Conservation (phyloP, 2,888 invertebrate species). For the Drosophila aldrichi region DNA sequence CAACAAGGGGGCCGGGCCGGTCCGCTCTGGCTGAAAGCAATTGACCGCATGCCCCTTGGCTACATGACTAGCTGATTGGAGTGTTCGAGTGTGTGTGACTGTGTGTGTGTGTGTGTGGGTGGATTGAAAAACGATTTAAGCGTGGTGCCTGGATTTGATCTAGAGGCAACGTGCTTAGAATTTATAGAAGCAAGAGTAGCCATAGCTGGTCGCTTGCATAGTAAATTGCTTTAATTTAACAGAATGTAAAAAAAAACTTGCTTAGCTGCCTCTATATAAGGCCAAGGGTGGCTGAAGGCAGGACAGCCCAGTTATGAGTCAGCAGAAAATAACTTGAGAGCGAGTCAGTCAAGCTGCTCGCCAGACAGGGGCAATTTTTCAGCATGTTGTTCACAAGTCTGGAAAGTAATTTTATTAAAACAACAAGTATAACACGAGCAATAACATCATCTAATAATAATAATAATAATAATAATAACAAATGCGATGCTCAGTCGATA, state of each 20-base stretch:
- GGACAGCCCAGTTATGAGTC: slow-evolving; percentile 62
- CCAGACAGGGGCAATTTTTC: slow-evolving; percentile 41
- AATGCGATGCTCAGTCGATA: slow-evolving; percentile 48
- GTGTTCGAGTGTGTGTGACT: slow-evolving; percentile 19
- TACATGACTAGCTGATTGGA: slow-evolving; percentile 66
- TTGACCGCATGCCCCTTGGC: slow-evolving; percentile 24
- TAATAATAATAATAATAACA: slow-evolving; percentile 16
- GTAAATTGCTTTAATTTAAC: slow-evolving; percentile 73
- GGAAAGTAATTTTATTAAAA: slow-evolving; percentile 71
- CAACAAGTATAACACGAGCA: slow-evolving; percentile 8
- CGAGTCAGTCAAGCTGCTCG: slow-evolving; percentile 1
- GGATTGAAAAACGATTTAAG: slow-evolving; percentile 69
- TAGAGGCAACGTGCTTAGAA: slow-evolving; percentile 62
- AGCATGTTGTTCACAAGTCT: slow-evolving; percentile 49
- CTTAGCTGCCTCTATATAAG: slow-evolving; percentile 11
- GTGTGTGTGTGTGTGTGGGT: slow-evolving; percentile 24
- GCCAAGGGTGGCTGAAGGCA: not conserved
- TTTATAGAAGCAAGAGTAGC: slow-evolving; percentile 16
- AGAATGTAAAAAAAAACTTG: slow-evolving; percentile 45
- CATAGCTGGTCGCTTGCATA: slow-evolving; percentile 49
- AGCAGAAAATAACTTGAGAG: slow-evolving; percentile 50
- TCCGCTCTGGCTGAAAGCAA: not conserved
- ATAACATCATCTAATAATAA: slow-evolving; percentile 1
- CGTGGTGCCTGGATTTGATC: slow-evolving; percentile 28
- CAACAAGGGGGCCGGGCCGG: slow-evolving; percentile 16